Evolutionary conservation across 2,888 invertebrate genomes (phyloP).

Genomic region (Prosapia bicincta): DNA sequence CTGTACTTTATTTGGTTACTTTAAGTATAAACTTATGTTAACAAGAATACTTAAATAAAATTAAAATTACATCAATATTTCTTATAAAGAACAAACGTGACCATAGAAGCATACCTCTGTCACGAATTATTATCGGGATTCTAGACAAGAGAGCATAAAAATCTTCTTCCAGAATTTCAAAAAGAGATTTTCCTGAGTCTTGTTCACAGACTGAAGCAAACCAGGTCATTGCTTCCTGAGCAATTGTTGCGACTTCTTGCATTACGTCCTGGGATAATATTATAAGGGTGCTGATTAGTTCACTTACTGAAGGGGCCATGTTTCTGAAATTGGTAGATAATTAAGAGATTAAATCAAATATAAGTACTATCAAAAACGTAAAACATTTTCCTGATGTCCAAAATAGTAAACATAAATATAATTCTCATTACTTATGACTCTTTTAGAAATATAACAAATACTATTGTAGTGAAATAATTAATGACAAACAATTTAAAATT

Average conservation of each 20-base stretch:
- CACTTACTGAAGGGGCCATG: conserved; percentile 46
- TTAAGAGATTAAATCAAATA: too few relatives aligned
- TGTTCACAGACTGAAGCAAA: conserved; percentile 48
- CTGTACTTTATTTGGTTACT: too few relatives aligned
- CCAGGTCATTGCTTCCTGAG: conserved; percentile 45
- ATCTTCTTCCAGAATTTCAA: conserved; percentile 58
- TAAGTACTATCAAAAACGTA: neutral
- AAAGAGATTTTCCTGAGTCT: conserved; percentile 46
- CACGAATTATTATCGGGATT: conserved; percentile 58
- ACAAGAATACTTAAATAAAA: too few relatives aligned
- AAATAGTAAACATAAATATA: too few relatives aligned
- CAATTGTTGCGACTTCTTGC: conserved; percentile 50
- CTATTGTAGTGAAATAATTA: too few relatives aligned
- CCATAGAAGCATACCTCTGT: conserved; percentile 10
- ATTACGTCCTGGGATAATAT: conserved; percentile 64
- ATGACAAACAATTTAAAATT: too few relatives aligned
- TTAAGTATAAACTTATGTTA: too few relatives aligned
- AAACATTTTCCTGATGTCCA: too few relatives aligned
- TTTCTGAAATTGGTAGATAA: conserved; percentile 44
- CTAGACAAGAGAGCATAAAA: conserved; percentile 57
- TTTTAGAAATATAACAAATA: too few relatives aligned
- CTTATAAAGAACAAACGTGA: too few relatives aligned
- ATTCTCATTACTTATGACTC: too few relatives aligned
- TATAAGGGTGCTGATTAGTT: conserved; percentile 64
- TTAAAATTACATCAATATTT: too few relatives aligned